A percentile compares a stretch with the other conserved stretches of the same genome.
These are phyloP conservation scores for Labeo catla DNA, from an alignment of 2,113 vertebrate genomes.

Conservation along the genomic window DNA sequence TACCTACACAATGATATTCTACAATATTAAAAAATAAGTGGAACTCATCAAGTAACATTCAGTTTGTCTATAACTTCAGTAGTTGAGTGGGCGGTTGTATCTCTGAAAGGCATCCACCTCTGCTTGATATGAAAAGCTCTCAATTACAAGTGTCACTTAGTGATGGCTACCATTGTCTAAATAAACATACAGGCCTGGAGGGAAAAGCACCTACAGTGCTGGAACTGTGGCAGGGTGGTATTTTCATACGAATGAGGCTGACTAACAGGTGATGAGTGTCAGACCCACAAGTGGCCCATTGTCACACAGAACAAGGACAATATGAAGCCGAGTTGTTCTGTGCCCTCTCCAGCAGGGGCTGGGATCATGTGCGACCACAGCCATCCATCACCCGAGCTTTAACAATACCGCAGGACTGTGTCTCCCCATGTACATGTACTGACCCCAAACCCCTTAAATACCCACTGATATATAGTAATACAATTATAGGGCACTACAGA, in stretches of 20 bases:
- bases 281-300: conserved; percentile 70
- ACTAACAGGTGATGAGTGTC: conserved; percentile 78
- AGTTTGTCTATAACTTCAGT: conserved; percentile 15
- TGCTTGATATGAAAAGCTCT: conserved; percentile 46
- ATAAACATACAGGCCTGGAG: conserved; percentile 41
- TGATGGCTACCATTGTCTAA: conserved; percentile 58
- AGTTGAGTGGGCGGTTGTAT: not conserved
- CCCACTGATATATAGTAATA: conserved; percentile 1
- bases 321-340: conserved; percentile 62
- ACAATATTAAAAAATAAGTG: conserved; percentile 1
- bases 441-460: conserved; percentile 28
- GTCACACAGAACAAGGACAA: conserved; percentile 72
- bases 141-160: conserved; percentile 47
- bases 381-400: conserved; percentile 67
- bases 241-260: conserved; percentile 71
- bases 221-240: conserved; percentile 41
- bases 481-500: not conserved
- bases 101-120: conserved; percentile 22
- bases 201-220: conserved; percentile 61
- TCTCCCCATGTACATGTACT: conserved; percentile 34
- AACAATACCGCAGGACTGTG: conserved; percentile 51
- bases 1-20: not conserved
- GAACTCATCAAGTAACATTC: not conserved
- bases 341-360: conserved; percentile 62
- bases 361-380: conserved; percentile 59